Base-by-base conservation (phyloP, 2,797 vertebrate species). In the Cheirogaleus major region DNA sequence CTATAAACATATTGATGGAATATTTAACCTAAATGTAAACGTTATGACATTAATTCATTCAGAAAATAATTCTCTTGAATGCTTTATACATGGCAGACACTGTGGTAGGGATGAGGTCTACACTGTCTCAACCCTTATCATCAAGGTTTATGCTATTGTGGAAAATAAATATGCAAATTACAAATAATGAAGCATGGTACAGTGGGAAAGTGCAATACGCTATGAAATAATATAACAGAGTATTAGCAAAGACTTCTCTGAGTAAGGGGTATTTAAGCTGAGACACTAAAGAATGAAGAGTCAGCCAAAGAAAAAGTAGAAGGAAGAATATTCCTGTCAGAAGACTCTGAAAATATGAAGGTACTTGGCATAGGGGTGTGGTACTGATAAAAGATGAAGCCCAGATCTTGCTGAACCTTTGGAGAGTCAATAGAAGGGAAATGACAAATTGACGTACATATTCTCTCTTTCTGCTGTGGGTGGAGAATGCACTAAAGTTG, bases 31-130 rank as follows among this genome's bases (percentile, higher is more conserved):
- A 72, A 27, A 69, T 76, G 6, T 52, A 87, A 92, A 89, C 61
- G 23, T n/a, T 57, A 93, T 57, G 23, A 90, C 11, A 85, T 91
- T 41, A 95, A 75, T 92, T 95, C 41, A 87, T 78, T 73, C 52
- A 92, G 61, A 83, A 97, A 79, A 92, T 15, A 75, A 25, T 35
- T 69, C 41, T 90, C 5, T 52, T 48, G 1, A 84, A 57, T 75
- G 17, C 50, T 63, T 7, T 61, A 14, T 13, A 18, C 10, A 25
- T 55, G 65, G 17, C 4, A 30, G 14, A 32, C 17, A 52, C 18
- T 55, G 11, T 17, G 12, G 9, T 20, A 80, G 17, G 25, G 38
- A 10, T 8, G 14, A 91, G 14, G 11, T 30, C 61, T 82, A 38
- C 25, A 52, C 9, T 8, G 12, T 73, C 35, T 95, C 83, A 65